Evolutionary conservation across 1,140 invertebrate species (phyloP), one percentile per base, ranked within the genome.

Genomic region (Hylyphantes graminicola): DNA sequence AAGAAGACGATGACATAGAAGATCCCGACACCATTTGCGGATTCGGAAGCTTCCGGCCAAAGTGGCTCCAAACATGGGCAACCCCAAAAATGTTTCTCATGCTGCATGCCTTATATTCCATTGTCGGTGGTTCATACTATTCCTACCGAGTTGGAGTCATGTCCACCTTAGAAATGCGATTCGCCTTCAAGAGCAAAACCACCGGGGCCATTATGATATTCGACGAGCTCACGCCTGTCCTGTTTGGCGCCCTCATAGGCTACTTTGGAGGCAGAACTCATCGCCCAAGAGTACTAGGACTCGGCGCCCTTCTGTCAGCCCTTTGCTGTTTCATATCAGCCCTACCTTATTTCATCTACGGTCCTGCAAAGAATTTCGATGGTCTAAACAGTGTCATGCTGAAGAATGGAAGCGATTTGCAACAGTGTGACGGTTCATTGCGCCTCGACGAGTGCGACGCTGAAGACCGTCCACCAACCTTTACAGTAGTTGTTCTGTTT

Each of bases 151-250:
- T 93, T 87, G 94, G 94, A 13, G 94, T 93, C 7, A 93, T 95
- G 59, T 94, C 94, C 51, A 96, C 94, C 0, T 90, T 95, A 21
- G 94, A 96, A 88, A 95, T 95, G 87, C 91, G 94, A 86, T 95
- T 94, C 88, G 94, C 93, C 87, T 94, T 95, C 87, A 93, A 94
- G 0, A 94, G 93, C 13, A 92, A 93, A 89, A 94, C 93, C 55
- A 94, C 93, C 75, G 93, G 93, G 93, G 88, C 85, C 15, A 86
- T 88, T 7, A 72, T 88, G 74, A 88, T 88, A 57, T 78, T 85
- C 0, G 87, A 88, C 51, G 87, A 88, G 76, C 63, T 88, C 12
- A 73, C 70, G 7, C 84, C 84, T 50, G 21, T 85, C 5, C 51
- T 85, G n/a, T 21, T 79, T 13, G 72, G 84, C 1, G 35, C 65